Evolutionary conservation across 1,140 invertebrate genomes (phyloP), one percentile per base, ranked within the genome.

Genomic region (Bombyx mandarina): DNA sequence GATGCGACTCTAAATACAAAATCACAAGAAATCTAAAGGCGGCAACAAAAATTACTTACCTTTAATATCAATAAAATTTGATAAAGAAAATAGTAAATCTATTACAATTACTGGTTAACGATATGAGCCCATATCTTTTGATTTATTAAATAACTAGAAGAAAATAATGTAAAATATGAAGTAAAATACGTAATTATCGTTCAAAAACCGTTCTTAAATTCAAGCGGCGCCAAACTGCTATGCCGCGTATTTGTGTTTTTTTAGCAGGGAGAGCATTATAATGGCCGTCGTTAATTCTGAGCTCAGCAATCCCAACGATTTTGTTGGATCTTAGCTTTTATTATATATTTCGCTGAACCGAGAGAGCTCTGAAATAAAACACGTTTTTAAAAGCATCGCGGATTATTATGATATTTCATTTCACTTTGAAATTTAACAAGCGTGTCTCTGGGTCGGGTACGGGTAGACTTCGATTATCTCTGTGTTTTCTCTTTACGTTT

Each of bases 241-340:
- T 51, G 57, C 60, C 61, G 62, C 64, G 65, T 61, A 65, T 71
- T 69, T 71, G 68, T 71, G 68, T 69, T 60, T 69, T 71, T 66
- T 65, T 56, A 63, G 61, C 60, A 50, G 51, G 51, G 59, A 60
- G 64, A 63, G 59, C 60, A 52, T 66, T 62, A 71, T 69, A 66
- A 71, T 71, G 66, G 61, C 64, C 63, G 63, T 65, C 64, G 64
- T 71, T 71, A 66, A 71, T 71, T 71, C 63, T 56, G 59, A 65
- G 65, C 68, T 71, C 65, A 61, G 61, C 57, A 67, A 67, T 67
- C 58, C 58, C 56, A 58, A 61, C 60, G 65, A 67, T 67, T 71
- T 57, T 53, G 63, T 68, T 65, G 65, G 56, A 68, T 65, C 60
- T 64, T 57, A 8, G 45, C 55, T 64, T 65, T 66, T 64, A 65